Evolutionary conservation across 1,140 invertebrate genomes (phyloP), one percentile per base, ranked within the genome.

Genomic region (Orchestia grillus): DNA sequence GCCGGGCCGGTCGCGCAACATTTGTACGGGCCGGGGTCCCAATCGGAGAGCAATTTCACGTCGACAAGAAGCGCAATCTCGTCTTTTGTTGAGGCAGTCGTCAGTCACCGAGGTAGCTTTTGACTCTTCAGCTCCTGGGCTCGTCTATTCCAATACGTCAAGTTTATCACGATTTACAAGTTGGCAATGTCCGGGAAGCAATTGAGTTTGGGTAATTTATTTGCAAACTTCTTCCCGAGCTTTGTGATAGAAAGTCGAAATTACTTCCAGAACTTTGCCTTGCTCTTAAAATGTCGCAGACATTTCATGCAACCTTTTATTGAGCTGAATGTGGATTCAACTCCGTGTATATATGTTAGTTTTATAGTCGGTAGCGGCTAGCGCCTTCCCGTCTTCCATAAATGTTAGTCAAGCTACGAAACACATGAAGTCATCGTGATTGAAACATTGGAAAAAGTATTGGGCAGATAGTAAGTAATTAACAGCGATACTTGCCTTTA

Each of bases 141-240:
- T 77, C 62, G 62, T 77, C 62, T 77, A 77, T 77, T 77, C 62
- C 62, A 77, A 77, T 77, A 77, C 62, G 62, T 77, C 15, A 77
- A 77, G 62, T 77, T 77, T 77, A 77, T 77, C 62, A 77, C 62
- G 62, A 77, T 77, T 77, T 36, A 77, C 62, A 77, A 77, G 62
- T 77, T 77, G 15, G 28, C 11, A 77, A 77, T 77, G 62, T 36
- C 62, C 1, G 62, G 62, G 36, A 77, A 77, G 62, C 62, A 36
- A 36, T 36, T 77, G 62, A 77, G 62, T 23, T 77, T 77, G 62
- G 62, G 62, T 77, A 77, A 77, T 77, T 77, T 77, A 77, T 77
- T 77, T 77, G 62, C 62, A 23, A 43, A 96, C 47, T 53, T 96
- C 53, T 36, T 44, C 42, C 96, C 45, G 0, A 96, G 36, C 44